phyloP scores from a whole-genome alignment of 2,113 vertebrate species.

The Hiodon tergisus region DNA sequence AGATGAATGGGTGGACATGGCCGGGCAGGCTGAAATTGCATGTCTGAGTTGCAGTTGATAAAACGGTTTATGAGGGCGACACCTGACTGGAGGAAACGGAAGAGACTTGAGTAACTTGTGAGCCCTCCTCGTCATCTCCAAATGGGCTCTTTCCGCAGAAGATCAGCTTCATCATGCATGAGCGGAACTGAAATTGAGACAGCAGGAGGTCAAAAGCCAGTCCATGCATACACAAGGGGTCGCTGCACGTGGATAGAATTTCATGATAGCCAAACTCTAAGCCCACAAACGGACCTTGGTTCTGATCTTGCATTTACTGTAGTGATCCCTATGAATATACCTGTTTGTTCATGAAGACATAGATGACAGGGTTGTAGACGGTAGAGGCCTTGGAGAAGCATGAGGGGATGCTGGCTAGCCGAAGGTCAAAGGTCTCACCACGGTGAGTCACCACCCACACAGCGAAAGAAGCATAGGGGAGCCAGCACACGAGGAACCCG shows the following conservation, averaged over 20 bases:
- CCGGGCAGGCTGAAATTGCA: background rate
- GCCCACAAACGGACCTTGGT: no score
- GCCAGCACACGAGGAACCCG: slow-evolving; percentile 64
- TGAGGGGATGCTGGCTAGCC: slow-evolving; percentile 58
- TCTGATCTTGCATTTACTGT: background rate
- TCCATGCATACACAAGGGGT: no score
- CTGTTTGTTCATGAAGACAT: slow-evolving; percentile 68
- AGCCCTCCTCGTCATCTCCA: slow-evolving; percentile 56
- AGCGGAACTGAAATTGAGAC: slow-evolving; percentile 45
- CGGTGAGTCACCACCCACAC: slow-evolving; percentile 56
- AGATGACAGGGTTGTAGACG: slow-evolving; percentile 69
- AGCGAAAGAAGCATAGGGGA: slow-evolving; percentile 60
- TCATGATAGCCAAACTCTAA: no score
- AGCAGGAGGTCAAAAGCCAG: background rate
- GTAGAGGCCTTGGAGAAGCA: slow-evolving; percentile 63
- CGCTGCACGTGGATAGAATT: no score
- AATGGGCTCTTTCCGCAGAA: slow-evolving; percentile 53
- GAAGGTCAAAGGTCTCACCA: slow-evolving; percentile 53
- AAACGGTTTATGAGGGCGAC: slow-evolving; percentile 32
- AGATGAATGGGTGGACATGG: background rate
- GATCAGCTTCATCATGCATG: slow-evolving; percentile 46
- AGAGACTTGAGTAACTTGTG: slow-evolving; percentile 64
- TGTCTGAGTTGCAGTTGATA: background rate
- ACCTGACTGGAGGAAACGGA: slow-evolving; percentile 53
- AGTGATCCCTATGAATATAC: slow-evolving; percentile 1